Conservation (phyloP, 2,888 invertebrate genomes). For the Agapostemon virescens region DNA sequence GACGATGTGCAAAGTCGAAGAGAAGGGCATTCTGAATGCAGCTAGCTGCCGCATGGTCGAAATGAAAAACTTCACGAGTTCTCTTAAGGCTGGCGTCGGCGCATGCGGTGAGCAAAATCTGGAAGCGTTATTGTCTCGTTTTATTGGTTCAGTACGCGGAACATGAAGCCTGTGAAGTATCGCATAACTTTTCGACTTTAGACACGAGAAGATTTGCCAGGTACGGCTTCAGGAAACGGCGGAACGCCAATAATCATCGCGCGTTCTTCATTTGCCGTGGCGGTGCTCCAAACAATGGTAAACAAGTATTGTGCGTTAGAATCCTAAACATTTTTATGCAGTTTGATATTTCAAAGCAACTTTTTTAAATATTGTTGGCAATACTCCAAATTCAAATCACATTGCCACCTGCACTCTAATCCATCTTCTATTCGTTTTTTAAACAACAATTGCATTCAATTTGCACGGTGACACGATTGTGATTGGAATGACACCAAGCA, state of each 20-base stretch:
- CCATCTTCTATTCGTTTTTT: too few species aligned
- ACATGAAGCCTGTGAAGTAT: constrained; percentile 65
- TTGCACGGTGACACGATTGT: too few species aligned
- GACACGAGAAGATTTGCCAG: constrained; percentile 50
- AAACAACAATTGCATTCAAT: too few species aligned
- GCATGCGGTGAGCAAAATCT: constrained; percentile 5
- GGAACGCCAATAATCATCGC: constrained; percentile 55
- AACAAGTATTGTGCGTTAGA: neutral
- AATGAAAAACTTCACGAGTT: constrained; percentile 1
- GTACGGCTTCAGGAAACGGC: constrained; percentile 63
- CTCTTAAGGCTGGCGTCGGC: neutral
- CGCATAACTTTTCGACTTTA: constrained; percentile 65
- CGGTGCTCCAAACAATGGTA: neutral
- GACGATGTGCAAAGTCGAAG: neutral
- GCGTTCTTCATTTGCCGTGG: constrained; percentile 32
- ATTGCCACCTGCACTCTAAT: too few species aligned
- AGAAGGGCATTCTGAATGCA: neutral
- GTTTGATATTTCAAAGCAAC: too few species aligned
- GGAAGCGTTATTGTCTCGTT: constrained; percentile 3
- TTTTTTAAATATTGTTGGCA: too few species aligned
- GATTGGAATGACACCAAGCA: neutral
- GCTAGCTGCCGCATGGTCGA: neutral
- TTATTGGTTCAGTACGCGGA: constrained; percentile 16
- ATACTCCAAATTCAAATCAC: too few species aligned
- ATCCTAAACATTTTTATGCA: neutral